Evolutionary conservation across 92 coral and sea anemone genomes (phyloP), one percentile per base, ranked within the genome.

Genomic region (Parazoanthus darwini): DNA sequence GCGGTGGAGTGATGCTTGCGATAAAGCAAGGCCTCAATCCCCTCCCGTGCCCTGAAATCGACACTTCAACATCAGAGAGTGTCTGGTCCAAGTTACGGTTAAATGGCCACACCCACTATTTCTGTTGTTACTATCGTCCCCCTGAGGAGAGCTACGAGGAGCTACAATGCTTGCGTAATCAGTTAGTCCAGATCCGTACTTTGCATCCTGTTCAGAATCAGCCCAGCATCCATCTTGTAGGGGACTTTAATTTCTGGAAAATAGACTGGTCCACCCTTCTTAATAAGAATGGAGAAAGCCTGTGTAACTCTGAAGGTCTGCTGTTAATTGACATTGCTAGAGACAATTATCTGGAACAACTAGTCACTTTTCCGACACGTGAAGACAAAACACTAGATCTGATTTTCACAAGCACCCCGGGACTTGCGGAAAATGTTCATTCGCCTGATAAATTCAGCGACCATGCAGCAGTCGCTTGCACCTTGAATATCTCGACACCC

Each of bases 251-350:
- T 77, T 77, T 44, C 80, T 59, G 54, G 80, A 77, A 77, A 77
- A 77, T 77, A 77, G 80, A 77, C 80, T 77, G 80, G 80, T 77
- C 80, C 80, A 77, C 80, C 80, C 80, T 77, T 77, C 80, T 77
- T 77, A 77, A 18, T 39, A 43, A 48, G 81, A 78, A 78, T 78
- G 81, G 81, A 78, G 81, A 78, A 78, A 78, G 78, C 78, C 80
- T 86, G 89, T 43, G 82, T 14, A 22, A 74, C 71, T 86, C 89
- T 9, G 89, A 86, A 74, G 89, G 89, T 54, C 82, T 74, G 46
- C 25, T 51, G 58, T 25, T 86, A 65, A 86, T 74, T 65, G 89
- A 86, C 48, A n/a, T n/a, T n/a, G n/a, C n/a, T n/a, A n/a, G n/a
- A n/a, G n/a, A n/a, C n/a, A 75, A 86, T 25, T 86, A 86, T 54